phyloP scores from a whole-genome alignment of 2,888 invertebrate genomes.

The Campoplex capitator region DNA sequence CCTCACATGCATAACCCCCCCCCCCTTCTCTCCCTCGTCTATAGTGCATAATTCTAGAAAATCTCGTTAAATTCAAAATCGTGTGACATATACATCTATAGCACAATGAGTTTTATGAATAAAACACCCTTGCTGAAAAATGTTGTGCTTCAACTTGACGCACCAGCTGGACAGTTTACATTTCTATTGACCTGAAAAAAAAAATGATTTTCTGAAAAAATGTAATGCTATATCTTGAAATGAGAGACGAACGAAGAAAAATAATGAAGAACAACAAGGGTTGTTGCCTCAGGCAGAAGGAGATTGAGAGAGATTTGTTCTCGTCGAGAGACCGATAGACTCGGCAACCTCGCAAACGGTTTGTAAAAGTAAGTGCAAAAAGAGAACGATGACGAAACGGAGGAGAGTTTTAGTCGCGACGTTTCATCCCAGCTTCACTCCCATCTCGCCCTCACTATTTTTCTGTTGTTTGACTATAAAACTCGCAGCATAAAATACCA shows the following conservation, averaged over 20 bases:
- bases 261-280: slow-evolving; percentile 53
- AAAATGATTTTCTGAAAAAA: not conserved
- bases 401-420: slow-evolving; percentile 69
- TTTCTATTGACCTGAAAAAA: not conserved
- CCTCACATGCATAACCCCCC: slow-evolving; percentile 10
- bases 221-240: not conserved
- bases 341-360: slow-evolving; percentile 80
- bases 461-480: slow-evolving; percentile 35
- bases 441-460: slow-evolving; percentile 47
- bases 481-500: slow-evolving; percentile 19
- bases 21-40: no score
- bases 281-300: slow-evolving; percentile 59
- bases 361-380: slow-evolving; percentile 80
- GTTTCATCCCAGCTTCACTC: slow-evolving; percentile 52
- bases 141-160: slow-evolving; percentile 3
- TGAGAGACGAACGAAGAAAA: slow-evolving; percentile 38
- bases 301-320: slow-evolving; percentile 64
- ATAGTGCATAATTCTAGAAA: slow-evolving; percentile 7
- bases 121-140: not conserved
- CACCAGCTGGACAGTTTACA: not conserved
- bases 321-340: slow-evolving; percentile 69
- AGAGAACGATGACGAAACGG: slow-evolving; percentile 73
- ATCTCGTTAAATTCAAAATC: slow-evolving; percentile 47
- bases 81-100: not conserved
- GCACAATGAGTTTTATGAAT: slow-evolving; percentile 50